Evolutionary conservation across 1,140 invertebrate species (phyloP).

Genomic region (Parapsyche elsis): DNA sequence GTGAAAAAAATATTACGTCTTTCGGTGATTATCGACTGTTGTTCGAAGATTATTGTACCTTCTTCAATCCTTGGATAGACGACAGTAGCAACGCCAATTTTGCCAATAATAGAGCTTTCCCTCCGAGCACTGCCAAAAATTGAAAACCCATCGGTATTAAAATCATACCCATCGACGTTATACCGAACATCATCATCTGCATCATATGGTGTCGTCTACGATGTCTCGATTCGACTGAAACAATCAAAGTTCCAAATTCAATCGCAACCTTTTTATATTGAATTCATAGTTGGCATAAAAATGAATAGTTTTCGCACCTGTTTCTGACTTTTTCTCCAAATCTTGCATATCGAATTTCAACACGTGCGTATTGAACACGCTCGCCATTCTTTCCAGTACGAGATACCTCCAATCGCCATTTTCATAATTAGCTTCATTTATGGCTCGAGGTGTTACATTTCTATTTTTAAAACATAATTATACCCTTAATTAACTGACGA

Average conservation of each 20-base stretch:
- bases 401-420: slow-evolving; percentile 63
- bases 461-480: neutral
- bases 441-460: neutral
- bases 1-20: too few species aligned
- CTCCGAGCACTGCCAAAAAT: slow-evolving; percentile 79
- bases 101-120: slow-evolving; percentile 78
- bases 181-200: slow-evolving; percentile 78
- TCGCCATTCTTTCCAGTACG: slow-evolving; percentile 65
- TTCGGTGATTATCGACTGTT: too few species aligned
- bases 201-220: slow-evolving; percentile 71
- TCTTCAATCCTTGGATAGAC: slow-evolving; percentile 80
- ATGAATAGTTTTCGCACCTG: slow-evolving; percentile 11
- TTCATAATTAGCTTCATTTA: slow-evolving; percentile 59
- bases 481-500: neutral
- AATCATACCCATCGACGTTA: slow-evolving; percentile 76
- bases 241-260: neutral
- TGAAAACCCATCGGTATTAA: slow-evolving; percentile 82
- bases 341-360: slow-evolving; percentile 68
- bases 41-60: slow-evolving; percentile 60
- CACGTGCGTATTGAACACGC: slow-evolving; percentile 68
- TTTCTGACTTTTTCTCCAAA: slow-evolving; percentile 58
- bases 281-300: neutral
- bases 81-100: slow-evolving; percentile 82
- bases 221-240: slow-evolving; percentile 66
- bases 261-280: neutral